Evolutionary conservation across 2,797 vertebrate species (phyloP).

Genomic region (Eurystomus glaucurus): DNA sequence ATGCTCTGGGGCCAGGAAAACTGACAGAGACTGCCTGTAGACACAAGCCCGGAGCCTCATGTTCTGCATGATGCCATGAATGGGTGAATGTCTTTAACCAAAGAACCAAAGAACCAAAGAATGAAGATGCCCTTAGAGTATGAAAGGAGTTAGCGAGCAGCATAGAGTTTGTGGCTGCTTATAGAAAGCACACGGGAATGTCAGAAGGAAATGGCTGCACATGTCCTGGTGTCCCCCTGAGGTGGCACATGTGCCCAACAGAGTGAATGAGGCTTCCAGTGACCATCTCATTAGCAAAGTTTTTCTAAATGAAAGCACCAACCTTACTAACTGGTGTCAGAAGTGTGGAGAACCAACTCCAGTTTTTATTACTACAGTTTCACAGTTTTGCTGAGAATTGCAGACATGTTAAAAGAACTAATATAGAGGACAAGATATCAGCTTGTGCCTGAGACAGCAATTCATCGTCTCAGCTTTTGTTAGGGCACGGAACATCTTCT

Average conservation of each 20-base stretch:
- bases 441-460: background rate
- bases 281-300: background rate
- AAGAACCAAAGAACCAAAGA: background rate
- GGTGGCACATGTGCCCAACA: accelerated
- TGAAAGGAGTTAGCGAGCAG: background rate
- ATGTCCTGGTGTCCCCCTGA: background rate
- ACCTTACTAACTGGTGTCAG: background rate
- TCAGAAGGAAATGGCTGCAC: background rate
- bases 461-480: background rate
- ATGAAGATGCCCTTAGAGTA: background rate
- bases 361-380: background rate
- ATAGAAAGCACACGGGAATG: background rate
- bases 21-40: background rate
- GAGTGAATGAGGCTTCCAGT: background rate
- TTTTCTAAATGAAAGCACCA: background rate
- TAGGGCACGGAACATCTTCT: background rate
- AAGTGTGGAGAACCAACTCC: background rate
- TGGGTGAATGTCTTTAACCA: background rate
- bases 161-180: background rate
- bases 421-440: background rate
- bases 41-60: background rate
- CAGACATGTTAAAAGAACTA: background rate
- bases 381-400: background rate
- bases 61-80: background rate
- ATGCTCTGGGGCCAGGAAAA: background rate